Evolutionary conservation across 2,888 invertebrate genomes (phyloP), one percentile per base, ranked within the genome.

Genomic region (Bugulina stolonifera): DNA sequence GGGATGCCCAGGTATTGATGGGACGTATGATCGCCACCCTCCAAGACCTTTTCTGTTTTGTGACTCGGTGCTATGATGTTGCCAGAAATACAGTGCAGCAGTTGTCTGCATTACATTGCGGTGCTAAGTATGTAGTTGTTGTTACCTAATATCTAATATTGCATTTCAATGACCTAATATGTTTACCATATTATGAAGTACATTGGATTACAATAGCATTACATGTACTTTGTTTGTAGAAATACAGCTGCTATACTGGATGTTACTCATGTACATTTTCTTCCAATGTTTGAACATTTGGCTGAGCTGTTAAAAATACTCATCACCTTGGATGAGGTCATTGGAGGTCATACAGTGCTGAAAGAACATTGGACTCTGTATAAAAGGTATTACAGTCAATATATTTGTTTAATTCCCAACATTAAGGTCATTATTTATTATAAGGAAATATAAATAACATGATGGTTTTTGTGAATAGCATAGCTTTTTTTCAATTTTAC

Each of bases 291-390:
- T 78, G 84, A 85, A 73, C 82, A 85, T 73, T 79, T 88, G 69
- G 86, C 86, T 18, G 83, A 86, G 72, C 76, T 88, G 35, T 79
- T 88, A n/a, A 78, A 83, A 1, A 79, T 86, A 10, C 78, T 88
- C 54, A 83, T 88, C n/a, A 86, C 86, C 22, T 85, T 94, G 73
- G 93, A 94, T 80, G 87, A 88, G 79, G 84, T 91, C 27, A 84
- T 91, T 52, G 86, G 86, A 64, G 84, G 85, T 71, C 89, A 89
- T 74, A 84, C 86, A 0, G 82, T 87, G 0, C 86, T 90, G 69
- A 86, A 88, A 72, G 85, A 89, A 79, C 91, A 91, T 81, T 94
- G 93, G 93, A 88, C 88, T 72, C 87, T 89, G 35, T 94, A 93
- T 80, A 89, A 90, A 80, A 89, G 91, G 83, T 83, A 73, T 64